Base-by-base conservation (phyloP, 2,797 vertebrate genomes). In the Eidolon dupreanum region DNA sequence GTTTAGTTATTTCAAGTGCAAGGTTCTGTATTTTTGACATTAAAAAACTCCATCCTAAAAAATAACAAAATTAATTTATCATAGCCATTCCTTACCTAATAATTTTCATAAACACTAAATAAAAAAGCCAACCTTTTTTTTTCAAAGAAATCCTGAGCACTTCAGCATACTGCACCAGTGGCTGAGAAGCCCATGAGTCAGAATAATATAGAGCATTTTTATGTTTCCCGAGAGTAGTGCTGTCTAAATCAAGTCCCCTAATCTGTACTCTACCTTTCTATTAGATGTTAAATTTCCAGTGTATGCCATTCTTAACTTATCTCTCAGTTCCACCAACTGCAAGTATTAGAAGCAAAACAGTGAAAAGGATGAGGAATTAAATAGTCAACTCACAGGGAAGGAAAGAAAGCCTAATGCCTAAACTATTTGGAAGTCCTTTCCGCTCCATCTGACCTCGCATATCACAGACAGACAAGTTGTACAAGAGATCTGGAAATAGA, bases 61-160 rank as follows among this genome's bases (percentile, higher is more conserved):
- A 84, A 85, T 24, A 63, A 51, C 36, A 89, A 88, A 73, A 26
- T 93, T 88, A 85, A 83, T 55, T 89, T 95, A n/a, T 84, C 12
- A 84, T 70, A 85, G 2, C 5, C 20, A 88, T 68, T 68, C n/a
- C 15, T 82, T 63, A 92, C 0, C 63, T 73, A 74, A n/a, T 86
- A 46, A 53, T 55, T 55, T 95, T 89, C 33, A 70, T 19, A 33
- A 93, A 49, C 33, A 73, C 16, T 46, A 41, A 59, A 88, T 46
- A 49, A 88, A 79, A 87, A 87, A 92, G 17, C 9, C 43, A 65
- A 87, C 19, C 24, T 86, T 77, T 68, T 78, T 51, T 66, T 46
- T 70, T 57, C 63, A 55, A 83, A 86, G 66, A 93, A 70, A 85
- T 68, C 9, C 16, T 49, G 22, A 81, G 63, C 41, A 10, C 9